Evolutionary conservation across 2,797 vertebrate species (phyloP).

Genomic region (Sternotherus odoratus): DNA sequence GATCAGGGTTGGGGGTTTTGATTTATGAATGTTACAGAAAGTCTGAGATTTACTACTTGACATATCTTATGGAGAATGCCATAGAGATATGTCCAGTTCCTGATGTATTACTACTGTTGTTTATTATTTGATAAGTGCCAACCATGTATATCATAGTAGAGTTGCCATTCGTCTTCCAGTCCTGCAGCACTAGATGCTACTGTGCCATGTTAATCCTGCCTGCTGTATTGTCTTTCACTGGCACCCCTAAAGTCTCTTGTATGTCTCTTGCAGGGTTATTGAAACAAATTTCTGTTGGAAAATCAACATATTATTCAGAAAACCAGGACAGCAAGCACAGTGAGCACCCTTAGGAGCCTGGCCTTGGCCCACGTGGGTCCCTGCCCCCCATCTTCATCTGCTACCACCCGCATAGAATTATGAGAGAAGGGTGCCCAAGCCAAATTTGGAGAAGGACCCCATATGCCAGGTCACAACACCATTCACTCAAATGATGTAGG

Average conservation of each 20-base stretch:
- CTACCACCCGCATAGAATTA: not conserved
- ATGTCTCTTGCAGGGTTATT: constrained; percentile 44
- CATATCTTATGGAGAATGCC: constrained; percentile 45
- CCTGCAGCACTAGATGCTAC: constrained; percentile 20
- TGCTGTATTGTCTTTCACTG: not conserved
- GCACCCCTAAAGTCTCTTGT: not conserved
- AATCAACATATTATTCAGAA: not conserved
- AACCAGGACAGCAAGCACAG: not conserved
- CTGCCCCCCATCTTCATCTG: not conserved
- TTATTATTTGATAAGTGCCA: constrained; percentile 18
- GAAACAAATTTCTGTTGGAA: not conserved
- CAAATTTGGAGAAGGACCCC: not conserved
- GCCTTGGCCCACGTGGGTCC: not conserved
- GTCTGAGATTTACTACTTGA: constrained; percentile 48
- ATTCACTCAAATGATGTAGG: not conserved
- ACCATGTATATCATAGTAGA: not conserved
- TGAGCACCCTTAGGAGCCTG: not conserved
- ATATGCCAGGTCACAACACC: not conserved
- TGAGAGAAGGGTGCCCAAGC: not conserved
- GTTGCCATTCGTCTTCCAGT: constrained; percentile 45
- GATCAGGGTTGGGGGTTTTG: constrained; percentile 70
- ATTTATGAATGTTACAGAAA: constrained; percentile 66
- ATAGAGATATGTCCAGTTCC: not conserved
- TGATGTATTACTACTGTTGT: not conserved
- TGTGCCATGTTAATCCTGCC: constrained; percentile 32